Base-by-base conservation (phyloP, 1,140 invertebrate genomes). In the Solenopsis fugax region DNA sequence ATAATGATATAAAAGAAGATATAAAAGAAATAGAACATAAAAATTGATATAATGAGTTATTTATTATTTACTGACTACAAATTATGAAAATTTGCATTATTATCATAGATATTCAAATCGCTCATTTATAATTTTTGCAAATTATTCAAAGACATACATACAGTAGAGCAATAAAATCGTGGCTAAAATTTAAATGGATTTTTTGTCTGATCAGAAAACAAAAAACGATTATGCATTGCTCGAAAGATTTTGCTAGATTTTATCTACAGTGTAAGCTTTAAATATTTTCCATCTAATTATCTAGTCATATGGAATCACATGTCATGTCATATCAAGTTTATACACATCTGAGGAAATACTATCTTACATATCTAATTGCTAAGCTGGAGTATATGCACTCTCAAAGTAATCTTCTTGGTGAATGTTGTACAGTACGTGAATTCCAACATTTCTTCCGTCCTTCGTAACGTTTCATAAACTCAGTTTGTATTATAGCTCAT, bases 191-290 rank as follows among this genome's bases (percentile, higher is more conserved):
- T 1, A 37, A 76, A 18, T 41, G 12, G 7, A 76, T 58, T 58
- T 76, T 58, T n/a, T 29, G n/a, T 7, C 1, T 76, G 7, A 29
- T 2, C 13, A 18, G 9, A 52, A 34, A 18, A 10, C 4, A 13
- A 4, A 29, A 72, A 45, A 24, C 52, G 58, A 60, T 29, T 41
- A 13, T 12, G 21, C 45, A 41, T 24, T 5, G 69, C 69, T 45
- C 0, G 4, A 41, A 45, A 29, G 4, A 76, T 24, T 18, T 0
- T 76, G 16, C 2, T 24, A 60, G 37, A 58, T 24, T 76, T 76
- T n/a, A 16, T 76, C 2, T 2, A 76, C 7, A 76, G 10, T 45
- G 73, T 76, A 76, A 73, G 37, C 4, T 16, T 73, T n/a, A 24
- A 56, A 29, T 29, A 10, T 56, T 56, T 34, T 69, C 9, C 10